phyloP scores from a whole-genome alignment of 2,113 vertebrate genomes.

The Typhlomys cinereus region DNA sequence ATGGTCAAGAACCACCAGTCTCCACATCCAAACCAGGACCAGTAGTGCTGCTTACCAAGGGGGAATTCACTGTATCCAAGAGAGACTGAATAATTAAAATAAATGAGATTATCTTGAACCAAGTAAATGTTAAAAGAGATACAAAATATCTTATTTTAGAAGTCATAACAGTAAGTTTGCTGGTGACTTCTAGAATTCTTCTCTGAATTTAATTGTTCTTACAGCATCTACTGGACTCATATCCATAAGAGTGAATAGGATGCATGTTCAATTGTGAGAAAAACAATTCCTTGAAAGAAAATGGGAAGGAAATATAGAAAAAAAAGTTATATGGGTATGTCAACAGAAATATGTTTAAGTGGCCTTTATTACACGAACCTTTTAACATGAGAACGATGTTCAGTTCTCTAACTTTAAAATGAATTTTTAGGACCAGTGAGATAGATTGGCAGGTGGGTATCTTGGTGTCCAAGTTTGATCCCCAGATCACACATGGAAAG shows the following conservation, averaged over 20 bases:
- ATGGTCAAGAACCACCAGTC: neutral
- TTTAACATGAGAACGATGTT: neutral
- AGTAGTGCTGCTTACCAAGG: neutral
- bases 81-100: neutral
- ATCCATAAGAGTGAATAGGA: neutral
- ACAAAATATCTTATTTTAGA: neutral
- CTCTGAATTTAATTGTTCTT: neutral
- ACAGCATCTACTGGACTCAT: neutral
- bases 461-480: too few relatives aligned
- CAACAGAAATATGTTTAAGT: neutral
- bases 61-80: neutral
- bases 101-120: neutral
- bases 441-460: too few relatives aligned
- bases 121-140: neutral
- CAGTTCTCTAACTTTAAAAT: neutral
- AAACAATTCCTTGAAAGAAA: neutral
- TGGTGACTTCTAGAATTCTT: neutral
- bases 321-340: neutral
- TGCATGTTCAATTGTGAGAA: neutral
- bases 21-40: neutral
- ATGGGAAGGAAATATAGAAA: neutral
- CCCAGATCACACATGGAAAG: too few relatives aligned
- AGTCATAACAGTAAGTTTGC: neutral
- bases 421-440: neutral
- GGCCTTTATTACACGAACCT: neutral